phyloP scores from a whole-genome alignment of 1,140 invertebrate genomes.

The Rhagoletis zephyria region DNA sequence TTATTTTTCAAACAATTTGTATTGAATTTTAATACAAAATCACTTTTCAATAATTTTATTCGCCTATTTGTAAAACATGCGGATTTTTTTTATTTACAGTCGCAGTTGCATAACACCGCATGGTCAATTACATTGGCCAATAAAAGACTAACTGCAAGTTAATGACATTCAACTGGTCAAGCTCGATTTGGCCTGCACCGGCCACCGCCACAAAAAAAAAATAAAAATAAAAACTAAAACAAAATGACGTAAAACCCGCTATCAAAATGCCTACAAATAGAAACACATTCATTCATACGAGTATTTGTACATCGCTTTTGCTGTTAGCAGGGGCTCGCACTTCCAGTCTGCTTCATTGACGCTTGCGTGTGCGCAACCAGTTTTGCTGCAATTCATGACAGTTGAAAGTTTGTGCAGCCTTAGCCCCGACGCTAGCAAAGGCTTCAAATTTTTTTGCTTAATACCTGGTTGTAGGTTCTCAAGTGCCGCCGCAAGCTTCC shows the following conservation, averaged over 20 bases:
- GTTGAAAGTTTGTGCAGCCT: too few relatives aligned
- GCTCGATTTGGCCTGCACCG: background rate
- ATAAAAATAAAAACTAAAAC: background rate
- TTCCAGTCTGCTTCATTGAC: background rate
- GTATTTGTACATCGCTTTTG: background rate
- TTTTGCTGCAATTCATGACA: background rate
- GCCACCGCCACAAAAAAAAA: background rate
- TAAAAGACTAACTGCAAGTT: background rate
- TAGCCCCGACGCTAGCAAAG: background rate
- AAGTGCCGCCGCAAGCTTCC: background rate
- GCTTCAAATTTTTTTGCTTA: background rate
- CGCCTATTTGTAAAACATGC: background rate
- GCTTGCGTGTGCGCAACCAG: background rate
- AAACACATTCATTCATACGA: background rate
- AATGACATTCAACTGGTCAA: background rate
- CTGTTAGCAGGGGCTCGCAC: background rate
- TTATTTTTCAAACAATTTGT: background rate
- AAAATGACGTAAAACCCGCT: background rate
- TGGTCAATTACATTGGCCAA: background rate
- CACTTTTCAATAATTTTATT: too few relatives aligned
- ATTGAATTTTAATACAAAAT: background rate
- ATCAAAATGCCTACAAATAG: background rate
- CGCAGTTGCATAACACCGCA: background rate
- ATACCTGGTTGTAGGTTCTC: background rate
- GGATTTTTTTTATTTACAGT: background rate